A percentile compares a stretch with the other conserved stretches of the same genome.
Evolutionary conservation across 2,888 invertebrate genomes (phyloP).

Genomic region (Cantharis flavilabris): DNA sequence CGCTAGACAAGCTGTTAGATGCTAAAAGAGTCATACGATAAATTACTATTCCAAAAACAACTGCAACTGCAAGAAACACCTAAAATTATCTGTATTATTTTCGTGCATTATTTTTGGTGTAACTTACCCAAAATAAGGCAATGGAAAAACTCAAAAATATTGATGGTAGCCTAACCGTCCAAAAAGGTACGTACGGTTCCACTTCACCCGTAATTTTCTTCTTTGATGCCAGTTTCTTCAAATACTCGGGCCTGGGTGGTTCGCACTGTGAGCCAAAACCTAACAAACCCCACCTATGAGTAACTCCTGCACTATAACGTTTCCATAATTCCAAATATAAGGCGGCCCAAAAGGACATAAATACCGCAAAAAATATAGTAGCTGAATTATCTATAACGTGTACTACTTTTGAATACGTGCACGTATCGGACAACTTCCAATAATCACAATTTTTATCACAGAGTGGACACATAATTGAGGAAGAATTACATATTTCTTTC

Average conservation of each 20-base stretch:
- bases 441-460: slow-evolving; percentile 78
- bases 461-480: slow-evolving; percentile 79
- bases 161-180: slow-evolving; percentile 73
- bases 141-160: slow-evolving; percentile 72
- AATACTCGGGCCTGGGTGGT: slow-evolving; percentile 77
- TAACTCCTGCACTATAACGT: slow-evolving; percentile 74
- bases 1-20: slow-evolving; percentile 61
- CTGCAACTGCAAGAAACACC: slow-evolving; percentile 71
- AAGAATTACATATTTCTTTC: slow-evolving; percentile 64
- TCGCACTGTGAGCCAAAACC: slow-evolving; percentile 75
- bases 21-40: slow-evolving; percentile 73
- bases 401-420: slow-evolving; percentile 74
- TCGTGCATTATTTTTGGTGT: background rate
- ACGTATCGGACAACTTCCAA: slow-evolving; percentile 73
- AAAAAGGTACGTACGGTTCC: slow-evolving; percentile 78
- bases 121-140: slow-evolving; percentile 60
- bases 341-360: slow-evolving; percentile 84
- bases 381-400: slow-evolving; percentile 82
- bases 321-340: slow-evolving; percentile 85
- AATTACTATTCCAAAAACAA: slow-evolving; percentile 76
- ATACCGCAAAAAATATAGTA: slow-evolving; percentile 76
- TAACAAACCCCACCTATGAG: slow-evolving; percentile 82
- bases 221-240: slow-evolving; percentile 63
- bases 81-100: slow-evolving; percentile 41
- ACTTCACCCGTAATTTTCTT: slow-evolving; percentile 62